Conservation (phyloP, 2,797 vertebrate genomes). For the Tachyglossus aculeatus region DNA sequence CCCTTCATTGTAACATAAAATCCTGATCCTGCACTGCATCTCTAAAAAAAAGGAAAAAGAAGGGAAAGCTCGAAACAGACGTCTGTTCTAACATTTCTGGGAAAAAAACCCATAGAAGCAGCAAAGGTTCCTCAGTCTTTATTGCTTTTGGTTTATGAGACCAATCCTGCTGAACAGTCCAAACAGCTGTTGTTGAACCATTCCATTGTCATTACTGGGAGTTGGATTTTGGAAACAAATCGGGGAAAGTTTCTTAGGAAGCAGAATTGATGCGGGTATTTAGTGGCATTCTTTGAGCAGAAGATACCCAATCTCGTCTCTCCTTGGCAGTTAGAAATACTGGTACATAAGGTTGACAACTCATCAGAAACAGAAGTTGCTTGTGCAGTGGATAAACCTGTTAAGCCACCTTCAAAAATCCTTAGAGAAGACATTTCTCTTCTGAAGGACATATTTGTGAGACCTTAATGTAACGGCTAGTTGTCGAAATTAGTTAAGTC, state of each 20-base stretch:
- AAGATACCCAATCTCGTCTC: no score
- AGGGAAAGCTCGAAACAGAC: background rate
- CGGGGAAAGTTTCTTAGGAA: slow-evolving; percentile 28
- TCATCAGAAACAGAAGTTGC: slow-evolving; percentile 50
- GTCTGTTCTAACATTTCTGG: slow-evolving; percentile 7
- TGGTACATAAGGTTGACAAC: slow-evolving; percentile 44
- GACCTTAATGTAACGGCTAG: no score
- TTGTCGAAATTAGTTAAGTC: no score
- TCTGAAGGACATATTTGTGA: slow-evolving; percentile 14
- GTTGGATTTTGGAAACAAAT: slow-evolving; percentile 43
- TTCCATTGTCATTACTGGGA: slow-evolving; percentile 58
- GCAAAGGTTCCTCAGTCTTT: slow-evolving; percentile 51
- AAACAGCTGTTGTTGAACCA: slow-evolving; percentile 40
- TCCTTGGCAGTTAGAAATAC: slow-evolving; percentile 43
- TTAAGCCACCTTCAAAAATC: slow-evolving; percentile 43
- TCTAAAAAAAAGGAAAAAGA: slow-evolving; percentile 7
- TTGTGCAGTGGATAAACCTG: slow-evolving; percentile 49
- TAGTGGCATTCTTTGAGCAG: slow-evolving; percentile 36
- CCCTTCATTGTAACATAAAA: slow-evolving; percentile 14
- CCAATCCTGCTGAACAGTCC: slow-evolving; percentile 24
- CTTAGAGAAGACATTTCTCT: slow-evolving; percentile 25
- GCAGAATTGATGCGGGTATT: slow-evolving; percentile 25
- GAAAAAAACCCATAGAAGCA: slow-evolving; percentile 34
- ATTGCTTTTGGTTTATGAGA: slow-evolving; percentile 54
- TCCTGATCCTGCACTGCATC: background rate